Base-by-base conservation (phyloP, 2,797 vertebrate species). In the Ctenopoma kingsleyae region DNA sequence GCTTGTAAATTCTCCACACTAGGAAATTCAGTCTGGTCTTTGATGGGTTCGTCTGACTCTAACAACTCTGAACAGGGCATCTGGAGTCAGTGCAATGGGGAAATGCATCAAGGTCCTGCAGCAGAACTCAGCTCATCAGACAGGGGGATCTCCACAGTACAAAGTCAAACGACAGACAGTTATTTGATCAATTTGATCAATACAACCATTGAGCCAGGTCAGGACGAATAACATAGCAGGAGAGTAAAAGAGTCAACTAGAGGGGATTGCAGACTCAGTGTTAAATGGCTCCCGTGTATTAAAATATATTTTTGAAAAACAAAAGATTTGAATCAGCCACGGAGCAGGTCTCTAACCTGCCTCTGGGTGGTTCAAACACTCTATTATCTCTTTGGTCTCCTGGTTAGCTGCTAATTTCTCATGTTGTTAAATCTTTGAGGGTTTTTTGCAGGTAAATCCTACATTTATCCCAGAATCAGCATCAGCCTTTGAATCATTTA, bases 151-250 rank as follows among this genome's bases (percentile, higher is more conserved):
- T 61, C 63, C 25, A 3, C 44, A 12, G 32, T 58, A 20, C 40
- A 54, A 61, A 81, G 66, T 69, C 46, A 62, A 69, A 71, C 7
- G 8, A 38, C 48, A 12, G 60, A 60, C 57, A 41, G 40, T 62
- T 72, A 54, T 71, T 78, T 32, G 61, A 84, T 83, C 70, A 52
- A 63, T 84, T 58, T 77, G 69, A 86, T 89, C 86, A 66, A 82
- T 75, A 43, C 41, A 56, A 30, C 58, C 32, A 49, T 41, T 77
- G 43, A 56, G 81, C 43, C 48, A 20, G 71, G 58, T 65, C 59
- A 32, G 49, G 17, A 50, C 48, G 51, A 30, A 50, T 16, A 63
- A 67, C 12, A 20, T 7, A 41, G 56, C 38, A 64, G 38, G 59
- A 54, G 20, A 51, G 36, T 23, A 63, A 52, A 80, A 51, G 36